phyloP scores from a whole-genome alignment of 1,140 invertebrate species.

The Acromyrmex echinatior region DNA sequence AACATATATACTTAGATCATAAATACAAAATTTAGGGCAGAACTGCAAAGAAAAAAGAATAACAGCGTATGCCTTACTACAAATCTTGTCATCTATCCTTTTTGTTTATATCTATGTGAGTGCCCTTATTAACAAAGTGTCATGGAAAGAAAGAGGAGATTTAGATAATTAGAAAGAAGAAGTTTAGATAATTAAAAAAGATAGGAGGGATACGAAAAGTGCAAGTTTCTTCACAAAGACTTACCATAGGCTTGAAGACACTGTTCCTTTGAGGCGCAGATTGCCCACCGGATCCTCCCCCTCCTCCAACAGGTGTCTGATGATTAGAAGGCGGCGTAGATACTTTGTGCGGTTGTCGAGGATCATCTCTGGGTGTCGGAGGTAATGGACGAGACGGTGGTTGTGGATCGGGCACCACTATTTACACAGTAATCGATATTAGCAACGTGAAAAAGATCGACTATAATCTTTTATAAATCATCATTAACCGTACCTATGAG shows the following conservation, averaged over 20 bases:
- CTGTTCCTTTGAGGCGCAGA: constrained; percentile 91
- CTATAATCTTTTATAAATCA: not conserved
- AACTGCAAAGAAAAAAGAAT: constrained; percentile 64
- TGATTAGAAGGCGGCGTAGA: constrained; percentile 87
- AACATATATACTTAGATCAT: constrained; percentile 60
- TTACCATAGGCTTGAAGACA: constrained; percentile 94
- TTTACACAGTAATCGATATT: constrained; percentile 5
- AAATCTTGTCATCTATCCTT: constrained; percentile 52
- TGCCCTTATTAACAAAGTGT: constrained; percentile 39
- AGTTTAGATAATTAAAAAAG: not conserved
- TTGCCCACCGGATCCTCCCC: constrained; percentile 82
- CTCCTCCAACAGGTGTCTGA: constrained; percentile 79
- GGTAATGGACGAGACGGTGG: constrained; percentile 93
- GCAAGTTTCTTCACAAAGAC: constrained; percentile 69
- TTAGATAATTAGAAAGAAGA: constrained; percentile 7
- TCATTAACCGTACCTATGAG: constrained; percentile 89
- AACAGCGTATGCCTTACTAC: constrained; percentile 71
- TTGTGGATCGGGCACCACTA: constrained; percentile 89
- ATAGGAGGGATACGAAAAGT: constrained; percentile 24
- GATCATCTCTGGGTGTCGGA: constrained; percentile 92
- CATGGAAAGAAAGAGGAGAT: not conserved
- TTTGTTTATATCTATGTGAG: constrained; percentile 44
- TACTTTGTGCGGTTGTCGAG: constrained; percentile 88
- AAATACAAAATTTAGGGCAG: constrained; percentile 61
- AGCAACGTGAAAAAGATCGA: constrained; percentile 63